These are phyloP conservation scores for Nemotelus pantherinus DNA, from an alignment of 2,888 invertebrate genomes.

Conservation along the genomic window DNA sequence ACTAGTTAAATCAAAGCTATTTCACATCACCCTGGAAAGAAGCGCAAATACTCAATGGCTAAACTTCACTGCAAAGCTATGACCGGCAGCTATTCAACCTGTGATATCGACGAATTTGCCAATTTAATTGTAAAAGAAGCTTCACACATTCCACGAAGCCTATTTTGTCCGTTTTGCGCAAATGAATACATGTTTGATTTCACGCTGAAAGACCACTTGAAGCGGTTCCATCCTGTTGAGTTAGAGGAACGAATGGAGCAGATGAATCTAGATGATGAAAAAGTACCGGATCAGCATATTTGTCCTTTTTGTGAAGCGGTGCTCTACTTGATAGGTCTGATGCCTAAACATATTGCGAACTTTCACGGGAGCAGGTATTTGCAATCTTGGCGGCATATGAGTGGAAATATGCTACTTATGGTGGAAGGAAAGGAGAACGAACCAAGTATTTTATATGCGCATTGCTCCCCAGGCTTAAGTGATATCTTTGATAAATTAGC, in stretches of 20 bases:
- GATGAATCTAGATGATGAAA: constrained; percentile 10
- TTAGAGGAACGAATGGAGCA: constrained; percentile 34
- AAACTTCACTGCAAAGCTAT: neutral
- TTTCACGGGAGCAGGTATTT: constrained; percentile 49
- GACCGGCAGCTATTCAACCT: neutral
- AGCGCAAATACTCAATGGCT: no score
- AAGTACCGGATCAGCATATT: constrained; percentile 19
- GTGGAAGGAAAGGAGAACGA: constrained; percentile 43
- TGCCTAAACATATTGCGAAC: constrained; percentile 52
- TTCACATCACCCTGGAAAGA: no score
- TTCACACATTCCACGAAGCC: constrained; percentile 47
- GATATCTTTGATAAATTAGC: constrained; percentile 51
- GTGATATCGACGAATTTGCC: constrained; percentile 16
- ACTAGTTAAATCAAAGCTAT: no score
- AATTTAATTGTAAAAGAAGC: constrained; percentile 27
- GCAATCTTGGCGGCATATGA: constrained; percentile 48
- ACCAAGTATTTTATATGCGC: constrained; percentile 47
- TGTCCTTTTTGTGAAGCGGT: constrained; percentile 52
- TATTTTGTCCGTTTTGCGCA: constrained; percentile 53
- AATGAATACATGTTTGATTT: constrained; percentile 53
- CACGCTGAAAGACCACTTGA: constrained; percentile 52
- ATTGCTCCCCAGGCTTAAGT: constrained; percentile 51
- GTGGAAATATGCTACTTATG: constrained; percentile 39
- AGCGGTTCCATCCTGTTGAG: constrained; percentile 49
- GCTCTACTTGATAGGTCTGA: constrained; percentile 47